These are phyloP conservation scores for Macrophya alboannulata DNA, from an alignment of 2,888 invertebrate species.

Conservation along the genomic window DNA sequence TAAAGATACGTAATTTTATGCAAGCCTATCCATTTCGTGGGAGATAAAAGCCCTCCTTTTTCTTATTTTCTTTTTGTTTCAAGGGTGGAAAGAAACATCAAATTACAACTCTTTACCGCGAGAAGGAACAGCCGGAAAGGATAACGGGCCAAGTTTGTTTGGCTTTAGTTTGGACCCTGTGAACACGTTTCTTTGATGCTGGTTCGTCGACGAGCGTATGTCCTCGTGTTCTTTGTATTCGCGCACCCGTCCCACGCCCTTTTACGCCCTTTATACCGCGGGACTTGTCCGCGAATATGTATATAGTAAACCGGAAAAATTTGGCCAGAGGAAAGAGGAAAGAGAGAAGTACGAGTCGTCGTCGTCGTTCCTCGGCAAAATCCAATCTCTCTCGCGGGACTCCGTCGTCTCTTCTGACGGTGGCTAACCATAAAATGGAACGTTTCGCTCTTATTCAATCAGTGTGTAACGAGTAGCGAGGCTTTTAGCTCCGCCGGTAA, in stretches of 20 bases:
- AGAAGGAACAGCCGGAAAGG: neutral
- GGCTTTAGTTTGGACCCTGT: neutral
- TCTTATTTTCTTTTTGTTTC: neutral
- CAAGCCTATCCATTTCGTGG: constrained; percentile 1
- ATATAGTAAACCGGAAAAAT: neutral
- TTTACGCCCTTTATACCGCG: neutral
- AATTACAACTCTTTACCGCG: constrained; percentile 18
- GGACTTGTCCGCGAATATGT: neutral
- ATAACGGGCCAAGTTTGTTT: constrained; percentile 2
- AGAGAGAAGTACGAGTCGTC: neutral
- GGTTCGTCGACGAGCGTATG: neutral
- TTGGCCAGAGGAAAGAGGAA: neutral
- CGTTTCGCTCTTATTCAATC: constrained; percentile 50
- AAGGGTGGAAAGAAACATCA: constrained; percentile 4
- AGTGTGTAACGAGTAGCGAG: constrained; percentile 34
- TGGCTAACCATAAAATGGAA: constrained; percentile 51
- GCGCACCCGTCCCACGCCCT: neutral
- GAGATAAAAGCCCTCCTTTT: neutral
- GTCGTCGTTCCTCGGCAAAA: constrained; percentile 10
- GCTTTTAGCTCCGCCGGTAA: constrained; percentile 24
- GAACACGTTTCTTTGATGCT: constrained; percentile 12
- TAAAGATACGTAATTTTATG: neutral
- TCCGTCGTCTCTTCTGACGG: constrained; percentile 32
- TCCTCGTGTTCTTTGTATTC: constrained; percentile 28
- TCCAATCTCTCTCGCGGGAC: constrained; percentile 51